phyloP scores from a whole-genome alignment of 2,113 vertebrate species.

The Caloenas nicobarica region DNA sequence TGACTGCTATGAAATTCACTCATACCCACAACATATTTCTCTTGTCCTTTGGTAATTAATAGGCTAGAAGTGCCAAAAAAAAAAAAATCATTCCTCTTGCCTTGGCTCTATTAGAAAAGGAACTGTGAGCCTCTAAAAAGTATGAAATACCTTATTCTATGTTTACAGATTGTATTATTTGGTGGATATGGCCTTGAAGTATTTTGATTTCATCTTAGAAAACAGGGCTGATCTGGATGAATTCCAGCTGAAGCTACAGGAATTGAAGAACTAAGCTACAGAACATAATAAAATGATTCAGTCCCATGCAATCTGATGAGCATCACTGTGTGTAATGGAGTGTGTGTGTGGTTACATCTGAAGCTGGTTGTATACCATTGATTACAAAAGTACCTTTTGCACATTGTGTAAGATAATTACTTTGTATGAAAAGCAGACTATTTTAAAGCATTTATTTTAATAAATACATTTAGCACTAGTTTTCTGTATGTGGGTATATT shows the following conservation, averaged over 20 bases:
- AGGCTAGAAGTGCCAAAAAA: not conserved
- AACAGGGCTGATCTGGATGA: constrained; percentile 56
- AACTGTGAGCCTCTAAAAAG: constrained; percentile 34
- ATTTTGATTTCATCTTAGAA: constrained; percentile 62
- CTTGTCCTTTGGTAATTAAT: constrained; percentile 45
- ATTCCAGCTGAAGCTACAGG: constrained; percentile 65
- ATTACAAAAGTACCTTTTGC: constrained; percentile 70
- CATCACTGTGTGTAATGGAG: constrained; percentile 48
- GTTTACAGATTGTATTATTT: constrained; percentile 40
- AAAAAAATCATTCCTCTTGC: not conserved
- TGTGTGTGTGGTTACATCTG: not conserved
- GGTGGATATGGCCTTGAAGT: constrained; percentile 51
- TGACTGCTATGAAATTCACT: constrained; percentile 45
- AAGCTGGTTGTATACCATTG: constrained; percentile 65
- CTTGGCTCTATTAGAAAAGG: not conserved
- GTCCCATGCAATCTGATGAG: constrained; percentile 43
- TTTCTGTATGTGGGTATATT: constrained; percentile 64
- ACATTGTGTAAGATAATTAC: constrained; percentile 67
- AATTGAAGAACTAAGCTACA: constrained; percentile 55
- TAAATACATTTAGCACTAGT: constrained; percentile 61
- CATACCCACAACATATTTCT: constrained; percentile 53
- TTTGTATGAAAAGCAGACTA: constrained; percentile 70
- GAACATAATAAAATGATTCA: constrained; percentile 55
- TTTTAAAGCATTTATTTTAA: constrained; percentile 64
- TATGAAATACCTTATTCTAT: constrained; percentile 27